phyloP scores from a whole-genome alignment of 2,113 vertebrate species.

The Daubentonia madagascariensis region DNA sequence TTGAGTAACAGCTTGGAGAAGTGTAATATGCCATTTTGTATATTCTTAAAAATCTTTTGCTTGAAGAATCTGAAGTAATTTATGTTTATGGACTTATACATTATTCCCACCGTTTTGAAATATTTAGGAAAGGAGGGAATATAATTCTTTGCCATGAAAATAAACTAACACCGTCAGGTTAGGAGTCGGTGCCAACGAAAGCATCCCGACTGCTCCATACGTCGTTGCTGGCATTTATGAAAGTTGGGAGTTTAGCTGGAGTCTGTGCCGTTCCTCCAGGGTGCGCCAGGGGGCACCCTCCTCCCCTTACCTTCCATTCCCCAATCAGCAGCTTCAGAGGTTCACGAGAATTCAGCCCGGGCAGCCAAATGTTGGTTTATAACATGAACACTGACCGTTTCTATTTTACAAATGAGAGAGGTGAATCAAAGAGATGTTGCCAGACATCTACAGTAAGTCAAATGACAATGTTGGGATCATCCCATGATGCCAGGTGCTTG shows the following conservation, averaged over 20 bases:
- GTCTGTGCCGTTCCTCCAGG: background rate
- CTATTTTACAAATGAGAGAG: background rate
- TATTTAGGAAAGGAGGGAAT: constrained; percentile 28
- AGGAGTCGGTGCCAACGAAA: background rate
- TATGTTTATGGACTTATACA: background rate
- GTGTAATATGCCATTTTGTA: background rate
- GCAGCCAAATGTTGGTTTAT: background rate
- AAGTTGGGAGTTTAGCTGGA: background rate
- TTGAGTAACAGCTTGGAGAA: background rate
- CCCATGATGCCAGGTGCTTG: background rate
- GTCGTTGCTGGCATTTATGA: background rate
- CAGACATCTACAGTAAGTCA: background rate
- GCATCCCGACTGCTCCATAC: background rate
- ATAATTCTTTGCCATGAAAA: constrained; percentile 1
- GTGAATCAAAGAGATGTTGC: background rate
- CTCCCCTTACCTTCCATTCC: background rate
- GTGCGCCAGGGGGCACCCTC: background rate
- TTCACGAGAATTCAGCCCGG: background rate
- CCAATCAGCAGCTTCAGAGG: background rate
- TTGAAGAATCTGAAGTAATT: background rate
- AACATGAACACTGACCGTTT: background rate
- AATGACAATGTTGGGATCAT: background rate
- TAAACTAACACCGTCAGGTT: background rate
- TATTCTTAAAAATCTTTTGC: constrained; percentile 10
- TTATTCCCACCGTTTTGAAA: constrained; percentile 20